Evolutionary conservation across 2,113 vertebrate genomes (phyloP).

Genomic region (Dasyurus viverrinus): DNA sequence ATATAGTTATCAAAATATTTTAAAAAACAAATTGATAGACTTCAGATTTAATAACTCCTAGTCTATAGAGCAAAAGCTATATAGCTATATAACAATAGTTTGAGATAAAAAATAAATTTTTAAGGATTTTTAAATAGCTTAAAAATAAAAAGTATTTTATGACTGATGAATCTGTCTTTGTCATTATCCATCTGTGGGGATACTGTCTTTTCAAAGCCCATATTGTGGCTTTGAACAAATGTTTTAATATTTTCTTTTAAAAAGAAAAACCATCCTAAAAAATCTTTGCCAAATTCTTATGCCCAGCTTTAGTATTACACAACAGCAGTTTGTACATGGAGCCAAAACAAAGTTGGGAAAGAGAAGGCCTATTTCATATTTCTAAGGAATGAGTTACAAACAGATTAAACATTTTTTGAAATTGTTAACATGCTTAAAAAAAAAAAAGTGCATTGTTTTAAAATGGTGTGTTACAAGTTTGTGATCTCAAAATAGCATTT

Average conservation of each 20-base stretch:
- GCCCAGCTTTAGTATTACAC: background rate
- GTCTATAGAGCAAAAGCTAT: background rate
- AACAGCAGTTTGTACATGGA: background rate
- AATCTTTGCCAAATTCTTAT: accelerated
- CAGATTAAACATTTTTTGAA: background rate
- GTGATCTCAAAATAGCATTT: background rate
- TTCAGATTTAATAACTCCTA: background rate
- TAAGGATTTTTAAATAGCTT: conserved; percentile 33
- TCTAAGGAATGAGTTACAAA: background rate
- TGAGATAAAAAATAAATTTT: background rate
- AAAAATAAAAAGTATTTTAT: background rate
- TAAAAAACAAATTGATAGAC: background rate
- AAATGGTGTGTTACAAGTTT: background rate
- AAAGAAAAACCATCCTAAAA: background rate
- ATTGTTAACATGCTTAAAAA: background rate
- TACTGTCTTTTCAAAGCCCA: background rate
- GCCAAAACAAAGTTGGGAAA: background rate
- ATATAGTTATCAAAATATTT: background rate
- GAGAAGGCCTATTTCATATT: background rate
- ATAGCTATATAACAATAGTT: too few relatives aligned
- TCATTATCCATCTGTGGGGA: background rate
- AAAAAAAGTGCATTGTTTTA: background rate
- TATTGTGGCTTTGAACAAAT: background rate
- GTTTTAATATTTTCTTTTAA: conserved; percentile 48
- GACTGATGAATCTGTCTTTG: background rate